A percentile compares a stretch with the other conserved stretches of the same genome.
These are phyloP conservation scores for Triplophysa tibetana DNA, from an alignment of 2,113 vertebrate genomes.

Conservation along the genomic window DNA sequence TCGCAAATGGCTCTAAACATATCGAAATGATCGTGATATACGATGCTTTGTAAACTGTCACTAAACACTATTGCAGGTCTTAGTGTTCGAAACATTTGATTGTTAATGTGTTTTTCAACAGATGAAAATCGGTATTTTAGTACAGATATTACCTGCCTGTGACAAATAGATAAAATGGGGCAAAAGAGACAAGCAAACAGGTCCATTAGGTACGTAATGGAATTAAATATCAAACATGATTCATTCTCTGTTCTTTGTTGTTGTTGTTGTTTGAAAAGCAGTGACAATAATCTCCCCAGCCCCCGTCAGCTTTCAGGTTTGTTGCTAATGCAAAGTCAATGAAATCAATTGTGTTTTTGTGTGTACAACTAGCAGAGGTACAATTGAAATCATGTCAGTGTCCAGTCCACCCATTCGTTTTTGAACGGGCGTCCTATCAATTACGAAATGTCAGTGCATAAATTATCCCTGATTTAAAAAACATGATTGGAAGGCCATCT, in stretches of 20 bases:
- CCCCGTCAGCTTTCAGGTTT: slow-evolving; percentile 42
- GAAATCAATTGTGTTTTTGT: background rate
- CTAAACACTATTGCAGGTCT: slow-evolving; percentile 14
- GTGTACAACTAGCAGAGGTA: background rate
- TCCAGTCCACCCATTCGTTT: slow-evolving; percentile 20
- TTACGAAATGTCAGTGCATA: slow-evolving; percentile 35
- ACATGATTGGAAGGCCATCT: slow-evolving; percentile 27
- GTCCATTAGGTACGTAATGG: slow-evolving; percentile 62
- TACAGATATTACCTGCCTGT: slow-evolving; percentile 52
- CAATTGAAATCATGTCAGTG: slow-evolving; percentile 16
- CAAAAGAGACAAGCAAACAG: slow-evolving; percentile 57
- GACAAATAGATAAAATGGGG: slow-evolving; percentile 65
- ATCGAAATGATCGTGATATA: background rate
- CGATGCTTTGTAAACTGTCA: background rate
- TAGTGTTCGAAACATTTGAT: slow-evolving; percentile 52
- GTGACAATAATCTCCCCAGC: slow-evolving; percentile 39
- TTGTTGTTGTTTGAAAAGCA: slow-evolving; percentile 52
- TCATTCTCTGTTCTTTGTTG: slow-evolving; percentile 58
- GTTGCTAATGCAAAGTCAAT: slow-evolving; percentile 32
- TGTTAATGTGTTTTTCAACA: slow-evolving; percentile 58
- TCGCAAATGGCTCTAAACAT: background rate
- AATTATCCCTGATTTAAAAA: slow-evolving; percentile 39
- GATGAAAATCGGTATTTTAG: slow-evolving; percentile 55
- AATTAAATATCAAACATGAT: slow-evolving; percentile 71
- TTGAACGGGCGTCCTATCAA: slow-evolving; percentile 12